A percentile compares a stretch with the other conserved stretches of the same genome.
Evolutionary conservation across 2,888 invertebrate genomes (phyloP).

Genomic region (Thecophora atra): DNA sequence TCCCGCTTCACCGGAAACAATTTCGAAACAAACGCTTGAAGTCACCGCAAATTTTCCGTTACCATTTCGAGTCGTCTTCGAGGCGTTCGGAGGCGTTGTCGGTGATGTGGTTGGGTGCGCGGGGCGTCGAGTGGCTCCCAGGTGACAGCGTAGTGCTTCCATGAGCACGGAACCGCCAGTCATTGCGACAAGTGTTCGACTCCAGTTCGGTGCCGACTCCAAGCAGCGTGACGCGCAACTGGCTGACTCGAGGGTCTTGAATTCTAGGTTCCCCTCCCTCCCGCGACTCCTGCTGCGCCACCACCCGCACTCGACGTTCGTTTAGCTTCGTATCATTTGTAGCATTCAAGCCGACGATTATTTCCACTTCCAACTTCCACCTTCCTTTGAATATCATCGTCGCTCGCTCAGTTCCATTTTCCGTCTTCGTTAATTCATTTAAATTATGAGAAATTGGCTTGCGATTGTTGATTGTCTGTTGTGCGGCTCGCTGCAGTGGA

Average conservation of each 20-base stretch:
- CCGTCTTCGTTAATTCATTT: neutral
- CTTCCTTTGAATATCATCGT: neutral
- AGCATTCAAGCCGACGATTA: no score
- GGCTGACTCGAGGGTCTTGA: neutral
- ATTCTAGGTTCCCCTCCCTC: neutral
- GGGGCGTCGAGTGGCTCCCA: constrained; percentile 1
- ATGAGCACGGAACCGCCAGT: neutral
- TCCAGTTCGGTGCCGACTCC: neutral
- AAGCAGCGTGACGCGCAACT: neutral
- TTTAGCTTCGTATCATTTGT: neutral
- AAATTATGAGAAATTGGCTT: neutral
- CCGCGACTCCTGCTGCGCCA: neutral
- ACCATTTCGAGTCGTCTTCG: neutral
- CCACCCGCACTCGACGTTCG: neutral
- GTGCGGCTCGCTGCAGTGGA: neutral
- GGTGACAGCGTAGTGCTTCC: constrained; percentile 1
- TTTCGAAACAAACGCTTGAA: neutral
- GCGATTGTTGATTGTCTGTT: neutral
- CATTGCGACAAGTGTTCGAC: neutral
- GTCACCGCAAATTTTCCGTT: neutral
- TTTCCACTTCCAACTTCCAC: neutral
- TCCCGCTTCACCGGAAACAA: neutral
- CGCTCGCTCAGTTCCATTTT: no score
- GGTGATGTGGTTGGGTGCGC: neutral
- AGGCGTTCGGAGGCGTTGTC: neutral